These are phyloP conservation scores for Drosophila navojoa DNA, from an alignment of 1,140 invertebrate genomes.

Conservation along the genomic window DNA sequence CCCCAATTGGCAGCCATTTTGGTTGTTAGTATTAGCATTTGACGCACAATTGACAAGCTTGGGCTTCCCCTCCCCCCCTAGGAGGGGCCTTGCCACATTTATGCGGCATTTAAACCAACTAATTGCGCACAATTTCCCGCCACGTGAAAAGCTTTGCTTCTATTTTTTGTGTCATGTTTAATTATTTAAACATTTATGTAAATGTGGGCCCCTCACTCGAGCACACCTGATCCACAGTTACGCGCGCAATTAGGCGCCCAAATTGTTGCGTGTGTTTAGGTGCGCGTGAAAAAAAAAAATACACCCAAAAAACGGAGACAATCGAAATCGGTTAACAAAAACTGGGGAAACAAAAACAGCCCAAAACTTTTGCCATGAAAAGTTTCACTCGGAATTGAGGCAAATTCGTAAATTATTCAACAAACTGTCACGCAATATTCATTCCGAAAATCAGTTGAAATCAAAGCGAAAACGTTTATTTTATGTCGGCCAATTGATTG, in stretches of 20 bases:
- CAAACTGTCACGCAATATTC: conserved; percentile 81
- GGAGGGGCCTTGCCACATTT: conserved; percentile 52
- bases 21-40: conserved; percentile 45
- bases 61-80: no score
- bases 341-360: background rate
- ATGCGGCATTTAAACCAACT: conserved; percentile 82
- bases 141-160: conserved; percentile 57
- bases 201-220: conserved; percentile 41
- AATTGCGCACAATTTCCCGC: conserved; percentile 75
- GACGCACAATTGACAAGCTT: conserved; percentile 73
- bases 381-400: conserved; percentile 30
- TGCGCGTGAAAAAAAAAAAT: conserved; percentile 67
- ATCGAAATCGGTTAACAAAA: background rate
- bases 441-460: conserved; percentile 52
- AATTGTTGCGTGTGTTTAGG: conserved; percentile 80
- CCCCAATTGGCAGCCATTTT: conserved; percentile 42
- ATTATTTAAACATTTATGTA: conserved; percentile 81
- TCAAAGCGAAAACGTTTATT: conserved; percentile 67
- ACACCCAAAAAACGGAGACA: conserved; percentile 4
- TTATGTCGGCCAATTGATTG: conserved; percentile 67
- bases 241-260: conserved; percentile 68
- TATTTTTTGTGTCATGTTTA: conserved; percentile 73
- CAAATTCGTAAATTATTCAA: conserved; percentile 79
- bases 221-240: conserved; percentile 46
- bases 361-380: conserved; percentile 33